Evolutionary conservation across 2,113 vertebrate genomes (phyloP).

Genomic region (Pongo abelii): DNA sequence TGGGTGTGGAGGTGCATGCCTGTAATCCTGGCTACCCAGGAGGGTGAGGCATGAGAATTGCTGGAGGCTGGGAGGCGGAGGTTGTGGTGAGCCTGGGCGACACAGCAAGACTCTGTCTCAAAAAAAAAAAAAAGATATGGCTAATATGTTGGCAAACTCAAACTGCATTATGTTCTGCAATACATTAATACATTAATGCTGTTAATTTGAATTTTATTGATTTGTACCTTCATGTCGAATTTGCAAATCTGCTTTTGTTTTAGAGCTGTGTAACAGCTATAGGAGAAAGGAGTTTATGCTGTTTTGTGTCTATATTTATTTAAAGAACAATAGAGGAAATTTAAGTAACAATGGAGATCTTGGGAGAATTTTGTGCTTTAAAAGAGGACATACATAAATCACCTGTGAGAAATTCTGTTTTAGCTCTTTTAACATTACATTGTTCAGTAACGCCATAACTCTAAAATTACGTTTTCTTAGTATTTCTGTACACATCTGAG

Average conservation of each 20-base stretch:
- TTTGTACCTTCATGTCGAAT: slow-evolving; percentile 11
- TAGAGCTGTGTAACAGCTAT: slow-evolving; percentile 18
- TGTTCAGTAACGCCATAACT: neutral
- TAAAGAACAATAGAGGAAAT: slow-evolving; percentile 12
- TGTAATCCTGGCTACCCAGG: too few species aligned
- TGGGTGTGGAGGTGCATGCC: too few species aligned
- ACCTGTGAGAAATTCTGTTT: neutral
- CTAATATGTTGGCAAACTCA: neutral
- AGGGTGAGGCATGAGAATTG: too few species aligned
- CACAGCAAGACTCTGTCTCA: too few species aligned
- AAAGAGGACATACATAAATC: neutral
- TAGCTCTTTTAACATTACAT: neutral
- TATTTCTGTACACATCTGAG: neutral
- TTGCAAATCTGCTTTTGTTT: slow-evolving; percentile 45
- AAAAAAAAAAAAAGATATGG: too few species aligned
- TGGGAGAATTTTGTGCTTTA: neutral
- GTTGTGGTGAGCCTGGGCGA: too few species aligned
- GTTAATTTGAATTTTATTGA: slow-evolving; percentile 27
- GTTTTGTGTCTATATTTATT: slow-evolving; percentile 31
- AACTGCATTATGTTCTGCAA: neutral
- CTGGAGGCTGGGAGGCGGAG: too few species aligned
- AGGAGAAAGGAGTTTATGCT: neutral
- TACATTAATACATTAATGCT: neutral
- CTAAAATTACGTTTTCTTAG: neutral
- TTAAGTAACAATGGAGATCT: neutral